phyloP scores from a whole-genome alignment of 2,888 invertebrate species.

The Agrotis puta region DNA sequence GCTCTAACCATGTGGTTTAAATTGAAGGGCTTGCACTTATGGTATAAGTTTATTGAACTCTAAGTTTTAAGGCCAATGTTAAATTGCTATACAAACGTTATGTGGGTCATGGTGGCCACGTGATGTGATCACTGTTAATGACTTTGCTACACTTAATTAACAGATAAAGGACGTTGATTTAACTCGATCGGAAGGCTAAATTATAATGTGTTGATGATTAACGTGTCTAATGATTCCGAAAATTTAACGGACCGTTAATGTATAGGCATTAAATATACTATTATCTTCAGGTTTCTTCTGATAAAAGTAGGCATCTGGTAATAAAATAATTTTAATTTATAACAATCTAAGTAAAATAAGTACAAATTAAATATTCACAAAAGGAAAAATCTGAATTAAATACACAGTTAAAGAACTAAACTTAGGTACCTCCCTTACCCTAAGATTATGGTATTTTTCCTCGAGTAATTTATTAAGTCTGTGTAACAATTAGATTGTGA shows the following conservation, averaged over 20 bases:
- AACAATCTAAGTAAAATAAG: too few species aligned
- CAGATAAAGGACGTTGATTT: slow-evolving; percentile 77
- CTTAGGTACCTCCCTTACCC: too few species aligned
- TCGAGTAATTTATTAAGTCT: background rate
- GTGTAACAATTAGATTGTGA: background rate
- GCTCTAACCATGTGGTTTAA: slow-evolving; percentile 14
- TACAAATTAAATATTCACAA: too few species aligned
- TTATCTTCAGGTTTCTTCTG: too few species aligned
- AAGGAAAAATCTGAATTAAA: too few species aligned
- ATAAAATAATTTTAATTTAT: too few species aligned
- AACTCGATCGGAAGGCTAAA: slow-evolving; percentile 68
- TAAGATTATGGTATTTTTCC: background rate
- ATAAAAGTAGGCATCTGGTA: too few species aligned
- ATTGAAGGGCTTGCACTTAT: slow-evolving; percentile 40
- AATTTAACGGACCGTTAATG: background rate
- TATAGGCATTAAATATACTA: too few species aligned
- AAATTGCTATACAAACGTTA: slow-evolving; percentile 70
- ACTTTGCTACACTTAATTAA: slow-evolving; percentile 75
- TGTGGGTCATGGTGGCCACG: slow-evolving; percentile 84
- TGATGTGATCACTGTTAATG: slow-evolving; percentile 79
- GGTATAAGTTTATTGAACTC: slow-evolving; percentile 66
- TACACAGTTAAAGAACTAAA: too few species aligned
- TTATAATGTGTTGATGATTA: slow-evolving; percentile 60
- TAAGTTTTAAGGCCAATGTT: slow-evolving; percentile 71
- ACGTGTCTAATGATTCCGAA: slow-evolving; percentile 27